These are phyloP conservation scores for Spatulosminthurus flaviceps DNA, from an alignment of 2,888 invertebrate species.

Conservation along the genomic window DNA sequence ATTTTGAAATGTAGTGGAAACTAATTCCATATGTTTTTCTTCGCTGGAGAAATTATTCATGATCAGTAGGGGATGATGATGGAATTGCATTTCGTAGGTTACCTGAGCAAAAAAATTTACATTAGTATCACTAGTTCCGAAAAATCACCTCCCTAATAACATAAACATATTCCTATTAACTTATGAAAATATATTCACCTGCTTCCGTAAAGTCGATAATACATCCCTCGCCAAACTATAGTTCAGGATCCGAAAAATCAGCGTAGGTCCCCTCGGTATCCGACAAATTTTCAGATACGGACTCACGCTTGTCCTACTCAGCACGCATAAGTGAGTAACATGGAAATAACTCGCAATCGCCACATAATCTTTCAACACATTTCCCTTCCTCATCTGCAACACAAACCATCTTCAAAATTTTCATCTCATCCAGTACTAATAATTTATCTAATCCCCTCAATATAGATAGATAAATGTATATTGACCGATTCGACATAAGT, in stretches of 20 bases:
- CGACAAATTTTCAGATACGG: conserved; percentile 86
- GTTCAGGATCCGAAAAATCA: conserved; percentile 84
- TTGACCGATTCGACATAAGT: no score
- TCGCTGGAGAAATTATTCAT: conserved; percentile 89
- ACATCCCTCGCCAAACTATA: conserved; percentile 88
- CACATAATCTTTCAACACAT: conserved; percentile 95
- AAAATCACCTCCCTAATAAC: no score
- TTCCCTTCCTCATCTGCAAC: conserved; percentile 82
- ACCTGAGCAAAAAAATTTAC: conserved; percentile 64
- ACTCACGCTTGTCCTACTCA: conserved; percentile 85
- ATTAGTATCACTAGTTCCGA: no score
- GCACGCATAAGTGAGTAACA: conserved; percentile 90
- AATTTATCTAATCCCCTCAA: no score
- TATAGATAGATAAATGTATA: no score
- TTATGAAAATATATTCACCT: no score
- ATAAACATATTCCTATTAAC: no score
- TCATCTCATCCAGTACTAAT: no score
- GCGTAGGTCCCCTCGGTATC: conserved; percentile 90
- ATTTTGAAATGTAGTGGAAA: conserved; percentile 96
- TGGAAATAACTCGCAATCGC: conserved; percentile 89
- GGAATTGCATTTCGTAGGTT: conserved; percentile 81
- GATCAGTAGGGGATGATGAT: conserved; percentile 88
- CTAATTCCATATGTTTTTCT: conserved; percentile 75
- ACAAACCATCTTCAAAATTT: background rate
- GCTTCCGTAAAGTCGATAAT: conserved; percentile 83